phyloP scores from a whole-genome alignment of 2,113 vertebrate species.

The Apteryx owenii region DNA sequence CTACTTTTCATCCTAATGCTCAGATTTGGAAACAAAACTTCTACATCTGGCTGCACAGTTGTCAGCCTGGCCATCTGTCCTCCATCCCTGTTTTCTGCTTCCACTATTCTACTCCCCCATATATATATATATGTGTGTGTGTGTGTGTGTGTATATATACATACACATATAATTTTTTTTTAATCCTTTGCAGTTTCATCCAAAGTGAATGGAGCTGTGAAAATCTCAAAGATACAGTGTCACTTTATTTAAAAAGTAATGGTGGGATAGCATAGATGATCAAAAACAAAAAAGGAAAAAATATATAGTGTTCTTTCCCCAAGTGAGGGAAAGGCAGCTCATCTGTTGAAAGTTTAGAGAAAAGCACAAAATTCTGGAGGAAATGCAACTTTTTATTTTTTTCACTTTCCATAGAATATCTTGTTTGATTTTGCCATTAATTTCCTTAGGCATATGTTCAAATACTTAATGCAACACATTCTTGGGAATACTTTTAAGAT shows the following conservation, averaged over 20 bases:
- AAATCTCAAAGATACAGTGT: not conserved
- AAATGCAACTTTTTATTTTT: not conserved
- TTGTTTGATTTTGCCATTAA: not conserved
- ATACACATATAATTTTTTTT: no score
- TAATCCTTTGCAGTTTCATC: not conserved
- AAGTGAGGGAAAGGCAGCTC: not conserved
- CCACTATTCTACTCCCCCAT: fast-evolving
- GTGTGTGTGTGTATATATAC: no score
- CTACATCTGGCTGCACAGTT: not conserved
- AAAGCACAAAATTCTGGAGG: not conserved
- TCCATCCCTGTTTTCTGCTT: not conserved
- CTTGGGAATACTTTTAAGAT: not conserved
- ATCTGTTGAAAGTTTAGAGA: not conserved
- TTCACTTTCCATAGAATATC: not conserved
- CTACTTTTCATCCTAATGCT: not conserved
- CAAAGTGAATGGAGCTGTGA: not conserved
- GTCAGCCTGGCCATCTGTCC: not conserved
- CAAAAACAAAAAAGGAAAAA: not conserved
- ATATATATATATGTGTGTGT: not conserved
- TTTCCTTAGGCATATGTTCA: not conserved
- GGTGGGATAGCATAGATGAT: not conserved
- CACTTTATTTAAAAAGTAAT: not conserved
- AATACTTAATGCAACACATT: not conserved
- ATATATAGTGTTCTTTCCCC: not conserved
- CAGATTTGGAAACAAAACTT: not conserved